Evolutionary conservation across 1,140 invertebrate genomes (phyloP), one percentile per base, ranked within the genome.

Genomic region (Bombus affinis): DNA sequence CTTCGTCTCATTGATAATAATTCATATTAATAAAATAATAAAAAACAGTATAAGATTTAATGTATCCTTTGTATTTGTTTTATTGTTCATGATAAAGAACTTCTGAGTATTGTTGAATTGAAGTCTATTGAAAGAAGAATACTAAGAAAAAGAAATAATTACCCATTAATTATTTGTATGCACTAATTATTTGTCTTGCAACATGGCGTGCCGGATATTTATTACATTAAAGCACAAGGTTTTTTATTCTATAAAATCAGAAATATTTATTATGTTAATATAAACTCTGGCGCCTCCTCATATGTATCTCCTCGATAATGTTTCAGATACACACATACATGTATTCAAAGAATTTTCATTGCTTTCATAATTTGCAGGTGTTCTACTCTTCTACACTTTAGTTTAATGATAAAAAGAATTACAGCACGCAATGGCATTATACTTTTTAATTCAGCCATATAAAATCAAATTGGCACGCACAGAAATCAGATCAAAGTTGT

Each of bases 391-490:
- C 5, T 47, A 35, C 28, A 6, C 22, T 39, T 57, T 15, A 25
- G 28, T 53, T 37, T 10, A 37, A 4, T 12, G n/a, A 39, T 57
- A 18, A 57, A 57, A n/a, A 22, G 47, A 75, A 25, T 53, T 53
- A 53, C 47, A 53, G 18, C 5, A 53, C 47, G 47, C 47, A 53
- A 22, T 53, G 18, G 10, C 1, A 79, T 83, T 57, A 83, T 44
- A 71, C 83, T 84, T 84, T 80, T 79, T 39, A 62, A 79, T 72
- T 4, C 3, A 39, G 53, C n/a, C 32, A 53, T 28, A 57, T 44
- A 70, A 37, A 44, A 5, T 44, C 39, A n/a, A 35, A 18, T 65
- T n/a, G 1, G 5, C 28, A n/a, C 3, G 3, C 25, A 32, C n/a
- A 66, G 44, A 39, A 37, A 37, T 35, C 37, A 53, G n/a, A 32